A percentile compares a stretch with the other conserved stretches of the same genome.
Conservation (phyloP, 2,797 vertebrate genomes). For the Alcedo quadribrachys region DNA sequence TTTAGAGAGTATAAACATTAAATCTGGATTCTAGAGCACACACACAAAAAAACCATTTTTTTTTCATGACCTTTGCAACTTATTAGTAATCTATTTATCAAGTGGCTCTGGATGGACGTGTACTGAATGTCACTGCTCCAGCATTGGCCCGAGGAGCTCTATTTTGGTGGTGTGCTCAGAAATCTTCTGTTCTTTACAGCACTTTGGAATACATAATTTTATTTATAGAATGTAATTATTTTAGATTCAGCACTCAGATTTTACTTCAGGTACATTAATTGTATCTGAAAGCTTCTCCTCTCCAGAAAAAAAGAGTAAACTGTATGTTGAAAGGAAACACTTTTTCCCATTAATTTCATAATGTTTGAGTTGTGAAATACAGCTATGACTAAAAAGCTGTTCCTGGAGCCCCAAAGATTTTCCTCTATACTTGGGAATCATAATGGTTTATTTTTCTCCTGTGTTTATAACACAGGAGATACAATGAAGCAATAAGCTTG, state of each 20-base stretch:
- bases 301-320: neutral
- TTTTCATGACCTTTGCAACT: slow-evolving; percentile 31
- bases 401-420: neutral
- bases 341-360: neutral
- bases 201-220: neutral
- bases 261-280: neutral
- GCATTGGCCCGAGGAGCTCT: neutral
- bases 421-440: neutral
- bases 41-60: neutral
- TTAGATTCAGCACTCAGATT: neutral
- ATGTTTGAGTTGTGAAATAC: neutral
- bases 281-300: neutral
- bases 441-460: neutral
- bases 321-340: neutral
- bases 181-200: neutral
- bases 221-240: neutral
- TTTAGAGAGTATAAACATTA: neutral
- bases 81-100: slow-evolving; percentile 2
- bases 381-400: neutral
- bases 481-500: neutral
- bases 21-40: neutral
- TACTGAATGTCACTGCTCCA: neutral
- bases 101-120: neutral
- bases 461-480: neutral
- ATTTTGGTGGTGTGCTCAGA: neutral